Conservation (phyloP, 2,797 vertebrate genomes). For the Chloroceryle inda region DNA sequence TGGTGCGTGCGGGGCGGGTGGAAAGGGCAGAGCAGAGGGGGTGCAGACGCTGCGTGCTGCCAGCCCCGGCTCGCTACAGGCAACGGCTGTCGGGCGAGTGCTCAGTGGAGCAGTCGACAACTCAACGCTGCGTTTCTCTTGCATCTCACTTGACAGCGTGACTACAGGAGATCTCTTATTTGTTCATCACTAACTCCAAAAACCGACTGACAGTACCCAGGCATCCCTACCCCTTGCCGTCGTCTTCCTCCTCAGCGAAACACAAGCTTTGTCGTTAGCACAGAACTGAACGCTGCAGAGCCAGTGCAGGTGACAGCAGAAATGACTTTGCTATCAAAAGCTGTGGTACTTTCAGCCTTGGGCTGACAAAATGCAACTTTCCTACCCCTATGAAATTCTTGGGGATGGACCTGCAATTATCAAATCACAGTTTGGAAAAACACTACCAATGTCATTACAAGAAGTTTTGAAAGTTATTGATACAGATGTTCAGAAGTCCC, state of each 20-base stretch:
- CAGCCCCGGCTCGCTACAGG: background rate
- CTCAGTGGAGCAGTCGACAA: background rate
- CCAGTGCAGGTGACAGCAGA: background rate
- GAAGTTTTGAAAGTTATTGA: background rate
- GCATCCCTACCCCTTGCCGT: background rate
- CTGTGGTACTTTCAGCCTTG: background rate
- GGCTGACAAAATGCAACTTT: background rate
- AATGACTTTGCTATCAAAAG: background rate
- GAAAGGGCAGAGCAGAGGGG: background rate
- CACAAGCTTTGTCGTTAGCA: background rate
- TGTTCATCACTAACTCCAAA: background rate
- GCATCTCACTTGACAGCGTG: background rate
- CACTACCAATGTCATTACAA: fast-evolving
- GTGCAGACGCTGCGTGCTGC: background rate
- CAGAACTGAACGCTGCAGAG: background rate
- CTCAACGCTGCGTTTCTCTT: background rate
- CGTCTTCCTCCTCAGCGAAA: background rate
- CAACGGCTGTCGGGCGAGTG: fast-evolving
- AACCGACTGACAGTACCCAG: background rate
- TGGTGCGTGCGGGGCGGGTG: background rate
- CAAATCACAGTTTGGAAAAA: background rate
- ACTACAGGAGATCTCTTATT: background rate
- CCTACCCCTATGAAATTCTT: background rate
- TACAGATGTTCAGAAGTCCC: background rate
- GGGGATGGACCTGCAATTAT: background rate